phyloP scores from a whole-genome alignment of 2,797 vertebrate species.

The Sebastes steindachneri region DNA sequence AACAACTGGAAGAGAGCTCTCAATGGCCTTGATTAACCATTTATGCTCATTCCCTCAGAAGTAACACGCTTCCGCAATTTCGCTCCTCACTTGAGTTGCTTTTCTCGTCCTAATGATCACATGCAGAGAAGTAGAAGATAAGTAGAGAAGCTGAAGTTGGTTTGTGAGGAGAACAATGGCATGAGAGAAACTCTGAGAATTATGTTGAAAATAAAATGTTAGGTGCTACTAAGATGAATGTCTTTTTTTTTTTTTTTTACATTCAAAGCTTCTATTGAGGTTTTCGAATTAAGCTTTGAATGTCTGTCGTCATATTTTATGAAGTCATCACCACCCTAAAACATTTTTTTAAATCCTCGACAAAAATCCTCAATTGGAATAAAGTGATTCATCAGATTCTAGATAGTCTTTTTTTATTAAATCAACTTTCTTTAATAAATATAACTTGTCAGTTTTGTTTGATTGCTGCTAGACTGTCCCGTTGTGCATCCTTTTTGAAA shows the following conservation, averaged over 20 bases:
- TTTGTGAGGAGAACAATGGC: slow-evolving; percentile 9
- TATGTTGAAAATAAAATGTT: background rate
- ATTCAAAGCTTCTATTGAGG: background rate
- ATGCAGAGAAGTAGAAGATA: slow-evolving; percentile 6
- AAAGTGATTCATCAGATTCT: background rate
- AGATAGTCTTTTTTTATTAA: background rate
- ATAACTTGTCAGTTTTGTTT: background rate
- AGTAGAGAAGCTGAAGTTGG: background rate
- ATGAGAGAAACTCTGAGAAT: background rate
- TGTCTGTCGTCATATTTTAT: background rate
- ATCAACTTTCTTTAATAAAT: background rate
- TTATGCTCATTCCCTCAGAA: slow-evolving; percentile 51
- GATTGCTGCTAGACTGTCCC: too few species aligned
- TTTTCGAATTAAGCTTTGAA: background rate
- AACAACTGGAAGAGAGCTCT: slow-evolving; percentile 32
- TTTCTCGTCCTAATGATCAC: slow-evolving; percentile 46
- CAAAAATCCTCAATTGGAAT: background rate
- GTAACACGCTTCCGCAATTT: slow-evolving; percentile 52
- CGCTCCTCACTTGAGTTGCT: slow-evolving; percentile 32
- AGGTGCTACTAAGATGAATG: background rate
- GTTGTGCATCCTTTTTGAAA: background rate
- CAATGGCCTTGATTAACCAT: slow-evolving; percentile 66
- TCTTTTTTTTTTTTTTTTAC: background rate
- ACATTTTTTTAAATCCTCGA: background rate
- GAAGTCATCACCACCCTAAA: background rate